Conservation (phyloP, 2,888 invertebrate genomes). For the Pemphredon lugubris region DNA sequence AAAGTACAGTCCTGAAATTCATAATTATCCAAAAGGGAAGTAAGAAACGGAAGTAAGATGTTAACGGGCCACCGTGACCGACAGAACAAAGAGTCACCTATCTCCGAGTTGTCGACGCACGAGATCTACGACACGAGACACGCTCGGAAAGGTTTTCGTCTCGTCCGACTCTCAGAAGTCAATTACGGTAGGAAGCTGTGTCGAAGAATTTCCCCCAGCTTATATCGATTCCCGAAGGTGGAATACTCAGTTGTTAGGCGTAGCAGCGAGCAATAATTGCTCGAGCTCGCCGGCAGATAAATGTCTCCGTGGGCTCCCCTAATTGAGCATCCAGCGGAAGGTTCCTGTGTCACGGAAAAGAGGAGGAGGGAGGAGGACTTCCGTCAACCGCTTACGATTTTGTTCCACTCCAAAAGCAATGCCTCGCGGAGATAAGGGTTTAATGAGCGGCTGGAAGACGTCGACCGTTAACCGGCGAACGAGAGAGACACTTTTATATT, state of each 20-base stretch:
- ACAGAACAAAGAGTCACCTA: neutral
- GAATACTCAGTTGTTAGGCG: neutral
- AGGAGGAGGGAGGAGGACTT: too few relatives aligned
- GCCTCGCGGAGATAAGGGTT: too few relatives aligned
- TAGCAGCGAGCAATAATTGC: conserved; percentile 21
- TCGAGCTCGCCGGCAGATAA: conserved; percentile 3
- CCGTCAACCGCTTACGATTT: conserved; percentile 1
- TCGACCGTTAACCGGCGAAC: too few relatives aligned
- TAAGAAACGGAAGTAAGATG: neutral
- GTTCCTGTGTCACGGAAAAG: neutral
- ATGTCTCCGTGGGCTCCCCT: conserved; percentile 8
- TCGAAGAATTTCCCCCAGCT: conserved; percentile 17
- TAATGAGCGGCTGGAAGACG: too few relatives aligned
- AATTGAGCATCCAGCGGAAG: conserved; percentile 18
- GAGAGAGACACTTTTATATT: too few relatives aligned
- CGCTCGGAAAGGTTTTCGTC: conserved; percentile 10
- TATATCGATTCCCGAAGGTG: neutral
- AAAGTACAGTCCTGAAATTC: too few relatives aligned
- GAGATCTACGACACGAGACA: neutral
- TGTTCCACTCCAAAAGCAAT: neutral
- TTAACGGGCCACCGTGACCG: neutral
- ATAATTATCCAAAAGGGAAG: neutral
- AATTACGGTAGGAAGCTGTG: conserved; percentile 23
- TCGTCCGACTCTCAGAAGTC: conserved; percentile 20
- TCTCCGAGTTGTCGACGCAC: neutral